phyloP scores from a whole-genome alignment of 2,888 invertebrate genomes.

The Phortica okadai region DNA sequence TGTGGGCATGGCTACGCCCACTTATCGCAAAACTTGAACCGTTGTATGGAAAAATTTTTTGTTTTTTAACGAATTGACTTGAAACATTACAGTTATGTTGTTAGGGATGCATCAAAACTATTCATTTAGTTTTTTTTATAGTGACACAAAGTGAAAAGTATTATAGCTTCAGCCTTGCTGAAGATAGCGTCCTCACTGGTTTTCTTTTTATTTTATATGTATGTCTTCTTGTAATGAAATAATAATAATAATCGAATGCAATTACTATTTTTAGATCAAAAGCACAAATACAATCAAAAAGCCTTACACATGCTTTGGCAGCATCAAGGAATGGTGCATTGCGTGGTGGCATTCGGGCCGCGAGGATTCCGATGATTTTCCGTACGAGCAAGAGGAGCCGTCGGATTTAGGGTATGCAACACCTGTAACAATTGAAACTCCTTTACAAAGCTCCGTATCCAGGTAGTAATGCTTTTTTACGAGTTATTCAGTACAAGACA shows the following conservation, averaged over 20 bases:
- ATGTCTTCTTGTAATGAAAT: neutral
- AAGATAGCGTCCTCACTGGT: neutral
- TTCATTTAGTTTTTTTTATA: too few relatives aligned
- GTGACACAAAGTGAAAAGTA: too few relatives aligned
- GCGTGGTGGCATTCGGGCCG: constrained; percentile 95
- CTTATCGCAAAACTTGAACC: too few relatives aligned
- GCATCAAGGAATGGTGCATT: constrained; percentile 87
- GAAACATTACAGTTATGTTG: too few relatives aligned
- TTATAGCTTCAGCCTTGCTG: too few relatives aligned
- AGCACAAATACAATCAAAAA: constrained; percentile 74
- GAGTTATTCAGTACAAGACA: constrained; percentile 22
- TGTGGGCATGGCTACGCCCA: too few relatives aligned
- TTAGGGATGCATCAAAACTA: too few relatives aligned
- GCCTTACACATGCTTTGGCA: constrained; percentile 73
- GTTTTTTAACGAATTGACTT: too few relatives aligned
- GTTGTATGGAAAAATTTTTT: too few relatives aligned
- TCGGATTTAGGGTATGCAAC: constrained; percentile 87
- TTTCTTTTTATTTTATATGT: neutral
- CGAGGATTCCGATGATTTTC: constrained; percentile 88
- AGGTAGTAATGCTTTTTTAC: constrained; percentile 77
- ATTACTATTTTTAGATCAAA: constrained; percentile 65
- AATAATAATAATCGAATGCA: neutral
- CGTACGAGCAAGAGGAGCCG: constrained; percentile 84
- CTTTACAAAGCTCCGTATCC: constrained; percentile 90
- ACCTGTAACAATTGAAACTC: constrained; percentile 90